Evolutionary conservation across 2,888 invertebrate species (phyloP).

Genomic region (Poecilus cupreus): DNA sequence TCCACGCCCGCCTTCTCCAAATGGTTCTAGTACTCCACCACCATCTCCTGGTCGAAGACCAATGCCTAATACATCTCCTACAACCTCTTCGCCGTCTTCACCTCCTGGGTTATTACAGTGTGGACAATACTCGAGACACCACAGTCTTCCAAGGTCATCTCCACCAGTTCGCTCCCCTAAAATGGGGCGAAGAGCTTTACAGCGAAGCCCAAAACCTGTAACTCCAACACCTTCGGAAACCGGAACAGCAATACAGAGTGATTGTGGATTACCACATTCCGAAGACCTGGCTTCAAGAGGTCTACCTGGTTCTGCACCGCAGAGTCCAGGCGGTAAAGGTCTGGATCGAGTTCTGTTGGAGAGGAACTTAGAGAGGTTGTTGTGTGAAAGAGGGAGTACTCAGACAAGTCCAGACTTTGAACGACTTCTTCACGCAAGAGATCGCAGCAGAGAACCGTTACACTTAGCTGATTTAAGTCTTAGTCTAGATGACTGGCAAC

Average conservation of each 20-base stretch:
- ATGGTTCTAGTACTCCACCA: conserved; percentile 73
- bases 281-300: conserved; percentile 65
- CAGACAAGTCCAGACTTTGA: conserved; percentile 71
- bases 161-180: conserved; percentile 77
- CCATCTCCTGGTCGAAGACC: conserved; percentile 75
- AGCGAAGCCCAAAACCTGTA: conserved; percentile 72
- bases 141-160: conserved; percentile 71
- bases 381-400: conserved; percentile 73
- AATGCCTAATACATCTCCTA: conserved; percentile 75
- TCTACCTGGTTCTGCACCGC: conserved; percentile 62
- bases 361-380: conserved; percentile 79
- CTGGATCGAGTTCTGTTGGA: conserved; percentile 82
- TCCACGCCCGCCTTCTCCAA: conserved; percentile 75
- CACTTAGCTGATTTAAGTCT: conserved; percentile 76
- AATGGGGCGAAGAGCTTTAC: conserved; percentile 74
- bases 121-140: conserved; percentile 64
- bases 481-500: conserved; percentile 76
- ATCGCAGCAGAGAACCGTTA: conserved; percentile 77
- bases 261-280: conserved; percentile 61
- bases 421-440: conserved; percentile 75
- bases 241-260: conserved; percentile 63
- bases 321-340: conserved; percentile 72
- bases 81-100: conserved; percentile 77
- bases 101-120: conserved; percentile 65
- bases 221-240: conserved; percentile 70